Evolutionary conservation across 2,797 vertebrate genomes (phyloP).

Genomic region (Eutrigla gurnardus): DNA sequence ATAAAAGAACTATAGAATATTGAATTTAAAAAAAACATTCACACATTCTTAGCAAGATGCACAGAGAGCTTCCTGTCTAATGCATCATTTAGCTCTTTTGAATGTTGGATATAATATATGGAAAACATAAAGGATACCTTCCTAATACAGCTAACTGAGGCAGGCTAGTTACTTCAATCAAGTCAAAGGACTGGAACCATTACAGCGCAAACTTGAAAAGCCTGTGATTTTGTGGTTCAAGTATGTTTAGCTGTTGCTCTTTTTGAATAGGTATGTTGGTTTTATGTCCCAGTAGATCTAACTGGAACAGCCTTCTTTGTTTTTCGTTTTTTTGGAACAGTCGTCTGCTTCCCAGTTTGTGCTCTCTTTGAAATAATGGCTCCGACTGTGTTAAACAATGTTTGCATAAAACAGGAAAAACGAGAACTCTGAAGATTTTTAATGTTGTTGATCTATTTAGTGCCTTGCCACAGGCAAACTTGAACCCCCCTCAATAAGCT

Average conservation of each 20-base stretch:
- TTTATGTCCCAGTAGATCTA: constrained; percentile 20
- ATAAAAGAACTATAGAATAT: background rate
- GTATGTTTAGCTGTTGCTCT: constrained; percentile 26
- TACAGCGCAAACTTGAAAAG: constrained; percentile 4
- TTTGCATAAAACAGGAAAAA: constrained; percentile 61
- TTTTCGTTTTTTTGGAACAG: constrained; percentile 35
- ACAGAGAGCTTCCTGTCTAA: background rate
- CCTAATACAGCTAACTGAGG: background rate
- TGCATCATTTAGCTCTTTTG: background rate
- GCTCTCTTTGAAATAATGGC: constrained; percentile 50
- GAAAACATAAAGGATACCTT: background rate
- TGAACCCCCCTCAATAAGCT: constrained; percentile 56
- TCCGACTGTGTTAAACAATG: constrained; percentile 61
- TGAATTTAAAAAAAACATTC: background rate
- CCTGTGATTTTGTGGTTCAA: constrained; percentile 26
- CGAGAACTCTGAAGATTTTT: constrained; percentile 51
- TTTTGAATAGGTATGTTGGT: constrained; percentile 26
- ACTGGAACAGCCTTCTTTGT: constrained; percentile 30
- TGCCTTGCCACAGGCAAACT: constrained; percentile 58
- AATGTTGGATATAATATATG: background rate
- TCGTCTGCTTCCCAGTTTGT: constrained; percentile 42
- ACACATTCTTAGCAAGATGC: background rate
- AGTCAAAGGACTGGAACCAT: constrained; percentile 17
- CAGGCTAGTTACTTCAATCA: background rate
- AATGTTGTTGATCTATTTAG: constrained; percentile 53